Evolutionary conservation across 2,888 invertebrate genomes (phyloP).

Genomic region (Eupithecia exiguata): DNA sequence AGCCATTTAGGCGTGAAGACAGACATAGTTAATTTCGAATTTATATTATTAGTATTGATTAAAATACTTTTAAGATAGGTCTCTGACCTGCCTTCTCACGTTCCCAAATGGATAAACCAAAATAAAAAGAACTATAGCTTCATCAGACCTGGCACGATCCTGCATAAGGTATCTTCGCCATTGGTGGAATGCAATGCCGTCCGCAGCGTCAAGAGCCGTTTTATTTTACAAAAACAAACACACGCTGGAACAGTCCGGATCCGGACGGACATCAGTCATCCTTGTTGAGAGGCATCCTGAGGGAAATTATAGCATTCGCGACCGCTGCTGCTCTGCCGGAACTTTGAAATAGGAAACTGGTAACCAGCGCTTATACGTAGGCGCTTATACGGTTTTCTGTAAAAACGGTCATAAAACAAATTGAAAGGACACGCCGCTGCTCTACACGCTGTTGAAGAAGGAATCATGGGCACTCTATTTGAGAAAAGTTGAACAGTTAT

Average conservation of each 20-base stretch:
- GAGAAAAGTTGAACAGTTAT: not conserved
- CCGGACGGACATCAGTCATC: conserved; percentile 76
- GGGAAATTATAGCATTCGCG: conserved; percentile 72
- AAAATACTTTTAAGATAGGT: not conserved
- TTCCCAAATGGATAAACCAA: not conserved
- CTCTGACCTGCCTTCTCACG: not conserved
- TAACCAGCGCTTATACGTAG: not conserved
- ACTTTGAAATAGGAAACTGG: conserved; percentile 8
- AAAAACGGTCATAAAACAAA: too few species aligned
- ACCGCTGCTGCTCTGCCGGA: conserved; percentile 40
- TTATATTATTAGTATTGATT: not conserved
- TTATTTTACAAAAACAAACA: conserved; percentile 30
- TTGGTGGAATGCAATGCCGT: not conserved
- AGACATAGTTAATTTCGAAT: too few species aligned
- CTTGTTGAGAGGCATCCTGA: conserved; percentile 75
- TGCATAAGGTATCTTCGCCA: too few species aligned
- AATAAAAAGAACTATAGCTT: not conserved
- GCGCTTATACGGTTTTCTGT: too few species aligned
- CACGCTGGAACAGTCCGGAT: conserved; percentile 57
- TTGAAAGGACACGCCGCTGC: not conserved
- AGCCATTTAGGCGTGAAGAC: too few species aligned
- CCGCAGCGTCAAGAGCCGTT: conserved; percentile 13
- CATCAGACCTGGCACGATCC: not conserved
- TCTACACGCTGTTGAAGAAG: not conserved
- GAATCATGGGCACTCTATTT: too few species aligned